Evolutionary conservation across 2,888 invertebrate genomes (phyloP).

Genomic region (Ceriagrion tenellum): DNA sequence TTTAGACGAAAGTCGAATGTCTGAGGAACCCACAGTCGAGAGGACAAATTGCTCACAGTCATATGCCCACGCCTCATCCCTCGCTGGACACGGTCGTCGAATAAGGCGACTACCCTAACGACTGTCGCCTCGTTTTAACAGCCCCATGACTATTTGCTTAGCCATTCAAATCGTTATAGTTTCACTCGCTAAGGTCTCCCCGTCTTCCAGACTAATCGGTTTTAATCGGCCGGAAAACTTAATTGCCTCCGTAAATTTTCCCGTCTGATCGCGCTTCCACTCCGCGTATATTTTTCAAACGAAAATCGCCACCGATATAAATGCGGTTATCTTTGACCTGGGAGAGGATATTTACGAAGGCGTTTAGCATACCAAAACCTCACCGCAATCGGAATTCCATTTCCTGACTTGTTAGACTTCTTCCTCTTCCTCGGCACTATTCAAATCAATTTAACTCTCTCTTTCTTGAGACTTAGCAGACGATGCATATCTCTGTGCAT

Average conservation of each 20-base stretch:
- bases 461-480: background rate
- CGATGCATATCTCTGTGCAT: background rate
- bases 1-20: no score
- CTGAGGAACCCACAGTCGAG: no score
- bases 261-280: background rate
- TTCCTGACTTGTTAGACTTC: background rate
- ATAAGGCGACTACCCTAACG: background rate
- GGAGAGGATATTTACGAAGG: background rate
- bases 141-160: background rate
- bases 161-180: background rate
- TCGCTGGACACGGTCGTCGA: no score
- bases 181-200: background rate
- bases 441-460: background rate
- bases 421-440: background rate
- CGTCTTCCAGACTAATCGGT: background rate
- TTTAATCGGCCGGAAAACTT: background rate
- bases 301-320: background rate
- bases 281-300: background rate
- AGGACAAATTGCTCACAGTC: background rate
- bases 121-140: background rate
- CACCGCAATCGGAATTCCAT: background rate
- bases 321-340: background rate
- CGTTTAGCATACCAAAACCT: slow-evolving; percentile 13
- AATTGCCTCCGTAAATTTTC: background rate
- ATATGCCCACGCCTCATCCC: background rate